phyloP scores from a whole-genome alignment of 2,113 vertebrate genomes.

The Ameiurus melas region DNA sequence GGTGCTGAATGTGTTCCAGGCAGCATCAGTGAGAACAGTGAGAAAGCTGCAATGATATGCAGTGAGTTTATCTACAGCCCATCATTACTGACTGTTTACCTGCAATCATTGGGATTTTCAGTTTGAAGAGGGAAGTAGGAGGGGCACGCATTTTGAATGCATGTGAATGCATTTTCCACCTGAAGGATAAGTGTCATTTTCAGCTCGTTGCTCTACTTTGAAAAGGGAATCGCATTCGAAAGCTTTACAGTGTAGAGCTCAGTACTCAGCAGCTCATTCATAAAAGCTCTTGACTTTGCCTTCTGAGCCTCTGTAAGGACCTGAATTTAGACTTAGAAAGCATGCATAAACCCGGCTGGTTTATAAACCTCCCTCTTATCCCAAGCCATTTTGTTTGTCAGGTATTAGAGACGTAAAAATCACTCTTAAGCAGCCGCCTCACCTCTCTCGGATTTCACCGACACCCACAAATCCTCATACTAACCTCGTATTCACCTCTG shows the following conservation, averaged over 20 bases:
- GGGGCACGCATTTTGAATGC: too few relatives aligned
- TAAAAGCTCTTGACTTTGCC: background rate
- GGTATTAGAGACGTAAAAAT: background rate
- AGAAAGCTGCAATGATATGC: conserved; percentile 16
- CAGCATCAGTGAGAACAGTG: conserved; percentile 27
- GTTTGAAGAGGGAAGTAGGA: background rate
- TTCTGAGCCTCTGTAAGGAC: background rate
- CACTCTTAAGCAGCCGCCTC: background rate
- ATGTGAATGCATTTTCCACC: background rate
- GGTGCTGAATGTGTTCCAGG: conserved; percentile 14
- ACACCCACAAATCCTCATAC: background rate
- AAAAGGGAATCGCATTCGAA: background rate
- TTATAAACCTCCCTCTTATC: background rate
- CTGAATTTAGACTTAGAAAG: background rate
- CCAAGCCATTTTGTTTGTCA: background rate
- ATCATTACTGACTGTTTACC: conserved; percentile 32
- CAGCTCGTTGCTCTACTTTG: background rate
- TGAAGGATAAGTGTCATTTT: background rate
- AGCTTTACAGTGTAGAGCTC: background rate
- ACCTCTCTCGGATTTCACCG: background rate
- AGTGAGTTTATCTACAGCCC: background rate
- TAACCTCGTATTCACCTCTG: background rate
- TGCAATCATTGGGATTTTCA: background rate
- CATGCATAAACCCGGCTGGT: background rate
- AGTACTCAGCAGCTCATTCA: background rate